Evolutionary conservation across 2,797 vertebrate species (phyloP), one percentile per base, ranked within the genome.

Genomic region (Smutsia temminckii): DNA sequence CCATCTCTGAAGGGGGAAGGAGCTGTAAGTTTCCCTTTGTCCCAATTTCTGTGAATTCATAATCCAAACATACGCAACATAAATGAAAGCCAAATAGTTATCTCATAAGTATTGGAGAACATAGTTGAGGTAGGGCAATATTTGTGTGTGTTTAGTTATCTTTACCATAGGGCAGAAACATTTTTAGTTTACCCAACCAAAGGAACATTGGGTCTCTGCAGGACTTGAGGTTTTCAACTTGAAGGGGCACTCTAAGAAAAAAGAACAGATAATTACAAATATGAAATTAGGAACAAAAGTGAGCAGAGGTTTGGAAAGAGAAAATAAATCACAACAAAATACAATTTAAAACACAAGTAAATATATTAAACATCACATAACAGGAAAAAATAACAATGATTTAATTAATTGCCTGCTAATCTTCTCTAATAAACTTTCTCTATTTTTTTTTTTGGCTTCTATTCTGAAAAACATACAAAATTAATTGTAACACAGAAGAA

Each of bases 241-340:
- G 46, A 85, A 80, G 46, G 32, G 71, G 6, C 17, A 59, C 49
- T 72, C 94, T 87, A 91, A 91, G 68, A 37, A 91, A 86, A 86
- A 93, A 75, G 29, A 46, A 46, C n/a, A 25, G 5, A 80, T 72
- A 94, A 40, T 18, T 83, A 93, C 13, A 96, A 80, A 85, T 81
- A 57, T 16, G 92, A 95, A 87, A 78, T 29, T 89, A 77, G 27
- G 5, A 85, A 40, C 59, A 79, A 91, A 96, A 79, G 29, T 29
- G 46, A 93, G n/a, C 17, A 4, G 63, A 40, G 64, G 34, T 87
- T 75, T 90, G 32, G 61, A 68, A 86, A 89, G 20, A 89, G 40
- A 96, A 93, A 89, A 95, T 46, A 92, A 84, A 81, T 92, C 51
- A 66, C 64, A 78, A 80, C 14, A 68, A 95, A 94, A 74, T 83